phyloP scores from a whole-genome alignment of 2,113 vertebrate genomes.

The Pan paniscus region DNA sequence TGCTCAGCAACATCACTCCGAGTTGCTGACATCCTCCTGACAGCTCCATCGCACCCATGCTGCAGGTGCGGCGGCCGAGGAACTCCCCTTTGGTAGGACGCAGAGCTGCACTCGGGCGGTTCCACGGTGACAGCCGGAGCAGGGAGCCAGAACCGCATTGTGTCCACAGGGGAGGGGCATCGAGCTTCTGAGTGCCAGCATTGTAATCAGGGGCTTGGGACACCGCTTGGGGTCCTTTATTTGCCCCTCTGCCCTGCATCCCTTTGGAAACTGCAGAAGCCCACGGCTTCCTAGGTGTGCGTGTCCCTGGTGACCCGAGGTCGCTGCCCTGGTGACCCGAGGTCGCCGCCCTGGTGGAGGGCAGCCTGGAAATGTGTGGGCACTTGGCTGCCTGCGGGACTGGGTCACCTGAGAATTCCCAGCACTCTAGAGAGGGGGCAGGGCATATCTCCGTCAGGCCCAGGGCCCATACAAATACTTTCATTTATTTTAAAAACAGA shows the following conservation, averaged over 20 bases:
- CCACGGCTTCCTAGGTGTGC: rapidly evolving
- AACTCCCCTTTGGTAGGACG: too few relatives aligned
- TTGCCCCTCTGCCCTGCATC: not conserved
- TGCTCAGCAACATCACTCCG: rapidly evolving
- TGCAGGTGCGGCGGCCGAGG: not conserved
- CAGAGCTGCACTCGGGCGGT: not conserved
- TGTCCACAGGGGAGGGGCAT: rapidly evolving
- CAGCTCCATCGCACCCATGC: rapidly evolving
- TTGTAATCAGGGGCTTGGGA: rapidly evolving
- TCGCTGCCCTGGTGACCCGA: rapidly evolving
- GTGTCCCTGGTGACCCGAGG: rapidly evolving
- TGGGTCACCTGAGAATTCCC: not conserved
- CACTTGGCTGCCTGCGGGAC: not conserved
- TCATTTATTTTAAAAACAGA: not conserved
- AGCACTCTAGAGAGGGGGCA: rapidly evolving
- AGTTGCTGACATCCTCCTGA: rapidly evolving
- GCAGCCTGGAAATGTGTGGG: rapidly evolving
- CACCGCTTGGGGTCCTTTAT: not conserved
- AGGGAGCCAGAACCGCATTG: not conserved
- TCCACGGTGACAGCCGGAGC: not conserved
- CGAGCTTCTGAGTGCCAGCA: not conserved
- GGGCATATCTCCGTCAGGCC: not conserved
- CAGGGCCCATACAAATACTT: not conserved
- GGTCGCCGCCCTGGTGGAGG: rapidly evolving
- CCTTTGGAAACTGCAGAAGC: not conserved